These are phyloP conservation scores for Emydoidea blandingii DNA, from an alignment of 2,797 vertebrate genomes.

Conservation along the genomic window DNA sequence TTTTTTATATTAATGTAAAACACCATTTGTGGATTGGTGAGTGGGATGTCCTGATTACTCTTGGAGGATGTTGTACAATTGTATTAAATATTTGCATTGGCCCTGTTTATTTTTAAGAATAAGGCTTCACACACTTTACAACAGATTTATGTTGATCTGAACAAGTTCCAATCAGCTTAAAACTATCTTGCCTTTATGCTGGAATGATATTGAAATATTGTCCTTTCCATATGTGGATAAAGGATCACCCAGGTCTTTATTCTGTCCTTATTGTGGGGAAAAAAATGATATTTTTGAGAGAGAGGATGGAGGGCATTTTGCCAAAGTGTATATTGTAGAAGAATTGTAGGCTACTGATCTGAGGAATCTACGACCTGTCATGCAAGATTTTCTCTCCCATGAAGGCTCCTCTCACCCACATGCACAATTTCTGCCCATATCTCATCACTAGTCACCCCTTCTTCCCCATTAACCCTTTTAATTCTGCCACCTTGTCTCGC, in stretches of 20 bases:
- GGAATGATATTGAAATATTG: slow-evolving; percentile 2
- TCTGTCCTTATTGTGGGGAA: not conserved
- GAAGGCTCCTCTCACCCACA: not conserved
- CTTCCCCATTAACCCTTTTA: not conserved
- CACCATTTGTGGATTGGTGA: not conserved
- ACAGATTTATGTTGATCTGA: not conserved
- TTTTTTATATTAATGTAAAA: not conserved
- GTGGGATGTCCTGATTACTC: not conserved
- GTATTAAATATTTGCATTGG: not conserved
- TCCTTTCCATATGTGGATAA: not conserved
- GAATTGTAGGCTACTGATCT: not conserved
- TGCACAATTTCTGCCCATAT: not conserved
- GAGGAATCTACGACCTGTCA: not conserved
- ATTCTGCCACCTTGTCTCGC: not conserved
- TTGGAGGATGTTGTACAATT: not conserved
- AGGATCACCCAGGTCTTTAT: not conserved
- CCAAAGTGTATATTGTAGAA: not conserved
- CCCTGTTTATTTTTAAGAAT: not conserved
- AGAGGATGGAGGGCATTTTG: not conserved
- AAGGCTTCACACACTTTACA: not conserved
- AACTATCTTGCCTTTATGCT: slow-evolving; percentile 12
- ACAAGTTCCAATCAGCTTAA: slow-evolving; percentile 16
- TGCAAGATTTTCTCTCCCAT: not conserved
- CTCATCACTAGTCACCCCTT: not conserved
- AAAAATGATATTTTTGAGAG: not conserved